These are phyloP conservation scores for Cliona cf. orientalis DNA, from an alignment of 37 sponge, comb jelly and placozoan genomes.

Conservation along the genomic window DNA sequence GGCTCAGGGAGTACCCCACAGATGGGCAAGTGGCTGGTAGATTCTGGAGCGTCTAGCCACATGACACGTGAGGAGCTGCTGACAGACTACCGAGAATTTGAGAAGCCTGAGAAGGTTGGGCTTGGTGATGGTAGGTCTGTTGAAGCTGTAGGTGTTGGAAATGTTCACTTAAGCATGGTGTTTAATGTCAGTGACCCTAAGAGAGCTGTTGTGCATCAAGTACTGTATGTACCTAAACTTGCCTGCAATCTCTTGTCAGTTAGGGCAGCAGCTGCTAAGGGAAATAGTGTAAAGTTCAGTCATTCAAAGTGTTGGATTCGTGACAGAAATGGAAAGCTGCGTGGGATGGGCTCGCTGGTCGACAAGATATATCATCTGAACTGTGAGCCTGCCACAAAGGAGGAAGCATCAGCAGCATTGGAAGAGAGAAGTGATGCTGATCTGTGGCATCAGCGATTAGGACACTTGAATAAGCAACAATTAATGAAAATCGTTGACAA, in stretches of 20 bases:
- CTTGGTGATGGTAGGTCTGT: conserved; percentile 59
- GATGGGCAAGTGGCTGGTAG: conserved; percentile 37
- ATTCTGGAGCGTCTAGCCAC: conserved; percentile 61
- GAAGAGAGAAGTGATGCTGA: neutral
- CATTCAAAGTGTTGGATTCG: conserved; percentile 41
- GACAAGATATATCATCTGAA: conserved; percentile 46
- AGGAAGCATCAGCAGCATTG: conserved; percentile 26
- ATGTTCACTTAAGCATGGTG: conserved; percentile 28
- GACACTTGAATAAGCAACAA: conserved; percentile 37
- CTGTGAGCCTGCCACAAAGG: conserved; percentile 18
- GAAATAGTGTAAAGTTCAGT: conserved; percentile 27
- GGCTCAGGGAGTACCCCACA: too few relatives aligned
- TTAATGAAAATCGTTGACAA: conserved; percentile 35
- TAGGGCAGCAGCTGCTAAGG: conserved; percentile 31
- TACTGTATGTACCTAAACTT: conserved; percentile 51
- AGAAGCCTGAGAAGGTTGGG: conserved; percentile 42
- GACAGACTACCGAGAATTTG: conserved; percentile 35
- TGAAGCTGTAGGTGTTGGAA: conserved; percentile 38
- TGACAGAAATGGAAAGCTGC: conserved; percentile 13
- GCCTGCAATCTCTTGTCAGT: conserved; percentile 60
- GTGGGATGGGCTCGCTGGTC: conserved; percentile 36
- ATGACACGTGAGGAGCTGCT: conserved; percentile 39
- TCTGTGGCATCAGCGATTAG: conserved; percentile 65
- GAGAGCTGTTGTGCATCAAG: conserved; percentile 17
- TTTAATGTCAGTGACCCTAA: conserved; percentile 40